phyloP scores from a whole-genome alignment of 2,888 invertebrate genomes.

The Elysia crispata region DNA sequence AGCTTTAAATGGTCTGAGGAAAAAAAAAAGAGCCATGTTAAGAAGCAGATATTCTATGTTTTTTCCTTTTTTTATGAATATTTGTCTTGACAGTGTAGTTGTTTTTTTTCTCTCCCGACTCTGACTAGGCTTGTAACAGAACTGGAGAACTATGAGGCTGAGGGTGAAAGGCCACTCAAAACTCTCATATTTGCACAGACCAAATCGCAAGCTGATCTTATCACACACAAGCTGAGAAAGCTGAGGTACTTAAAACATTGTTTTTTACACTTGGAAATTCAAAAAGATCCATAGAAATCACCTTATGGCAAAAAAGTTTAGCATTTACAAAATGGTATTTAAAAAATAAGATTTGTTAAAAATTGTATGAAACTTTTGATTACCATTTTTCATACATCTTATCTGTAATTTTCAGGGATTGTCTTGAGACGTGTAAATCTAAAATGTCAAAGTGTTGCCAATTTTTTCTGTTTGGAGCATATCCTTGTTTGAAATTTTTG shows the following conservation, averaged over 20 bases:
- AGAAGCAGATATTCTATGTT: not conserved
- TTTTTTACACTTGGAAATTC: not conserved
- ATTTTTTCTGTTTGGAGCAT: too few species aligned
- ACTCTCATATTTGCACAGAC: slow-evolving; percentile 98
- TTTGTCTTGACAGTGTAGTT: not conserved
- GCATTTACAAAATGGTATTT: not conserved
- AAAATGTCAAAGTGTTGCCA: too few species aligned
- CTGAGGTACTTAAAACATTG: slow-evolving; percentile 83
- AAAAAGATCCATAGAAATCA: not conserved
- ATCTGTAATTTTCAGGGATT: too few species aligned
- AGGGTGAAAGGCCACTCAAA: slow-evolving; percentile 79
- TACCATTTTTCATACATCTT: too few species aligned
- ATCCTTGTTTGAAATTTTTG: too few species aligned
- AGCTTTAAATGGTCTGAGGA: too few species aligned
- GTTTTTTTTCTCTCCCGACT: slow-evolving; percentile 13
- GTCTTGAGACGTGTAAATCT: too few species aligned
- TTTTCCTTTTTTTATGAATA: not conserved
- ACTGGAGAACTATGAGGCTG: slow-evolving; percentile 79
- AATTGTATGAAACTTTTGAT: too few species aligned
- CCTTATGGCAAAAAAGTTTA: not conserved
- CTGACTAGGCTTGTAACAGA: slow-evolving; percentile 82
- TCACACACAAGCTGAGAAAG: slow-evolving; percentile 88
- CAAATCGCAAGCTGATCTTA: slow-evolving; percentile 95
- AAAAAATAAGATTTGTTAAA: too few species aligned
- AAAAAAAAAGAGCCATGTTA: too few species aligned